Base-by-base conservation (phyloP, 2,113 vertebrate species). In the Melanostigma gelatinosum region DNA sequence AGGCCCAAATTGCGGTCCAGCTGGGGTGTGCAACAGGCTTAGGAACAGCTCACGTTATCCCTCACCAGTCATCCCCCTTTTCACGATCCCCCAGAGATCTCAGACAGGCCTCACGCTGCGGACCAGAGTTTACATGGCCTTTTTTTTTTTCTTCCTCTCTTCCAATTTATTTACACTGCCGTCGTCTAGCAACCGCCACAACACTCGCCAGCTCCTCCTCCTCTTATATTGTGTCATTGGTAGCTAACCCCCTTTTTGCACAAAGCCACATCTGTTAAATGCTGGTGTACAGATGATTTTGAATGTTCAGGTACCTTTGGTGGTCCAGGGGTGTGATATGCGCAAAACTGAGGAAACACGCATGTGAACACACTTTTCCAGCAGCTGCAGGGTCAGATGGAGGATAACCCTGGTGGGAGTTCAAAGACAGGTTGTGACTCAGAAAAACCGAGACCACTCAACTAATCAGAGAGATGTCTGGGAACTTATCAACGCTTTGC, bases 121-220 rank as follows among this genome's bases (percentile, higher is more conserved):
- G n/a, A 77, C 79, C 34, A 48, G 3, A 60, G 58, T 88, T 85
- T 82, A 86, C 84, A 83, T 29, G 46, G 46, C 69, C 72, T 2
- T 11, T 6, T 72, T 24, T 24, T 77, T 75, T 77, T 75, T 65
- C 58, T 83, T 40, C 34, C 72, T 68, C 52, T 70, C 57, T 61
- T 9, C 62, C 55, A 86, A 90, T 89, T 90, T 94, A 93, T 95
- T 94, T 93, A 87, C 87, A 42, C 82, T 72, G 76, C 68, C 36
- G 86, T 93, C 36, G 89, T 83, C 77, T 77, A 87, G 94, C 90
- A 93, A 94, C 93, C 81, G 50, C 63, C 89, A 91, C 89, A 95
- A 95, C 93, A 95, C 44, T 71, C 76, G 11, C 63, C 62, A 62
- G 29, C 88, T 80, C 83, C 85, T 88, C 85, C 83, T 73, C 73